Evolutionary conservation across 2,888 invertebrate species (phyloP), one percentile per base, ranked within the genome.

Genomic region (Lomographa bimaculata): DNA sequence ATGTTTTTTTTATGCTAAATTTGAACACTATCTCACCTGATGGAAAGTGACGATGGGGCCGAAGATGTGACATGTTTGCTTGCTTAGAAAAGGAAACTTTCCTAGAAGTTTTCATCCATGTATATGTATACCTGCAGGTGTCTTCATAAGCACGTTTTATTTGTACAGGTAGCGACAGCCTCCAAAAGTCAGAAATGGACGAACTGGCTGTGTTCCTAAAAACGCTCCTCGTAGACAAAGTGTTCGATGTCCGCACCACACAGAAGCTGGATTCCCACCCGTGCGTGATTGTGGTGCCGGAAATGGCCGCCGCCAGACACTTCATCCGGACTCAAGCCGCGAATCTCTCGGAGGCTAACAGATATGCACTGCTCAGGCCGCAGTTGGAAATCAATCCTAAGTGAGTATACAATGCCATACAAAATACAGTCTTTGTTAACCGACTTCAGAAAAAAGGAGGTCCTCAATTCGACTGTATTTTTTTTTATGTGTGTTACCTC

Each of bases 271-370:
- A 96, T 58, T 91, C 92, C 1, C 97, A 99, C 85, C 98, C 99
- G 0, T 98, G 98, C 73, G 96, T 98, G 0, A 92, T 99, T 1
- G 97, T 97, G 0, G 97, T 98, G 0, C 96, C 96, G 55, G 98
- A 99, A 83, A 98, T 98, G 97, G 98, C 97, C 0, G 96, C 97
- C 1, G 98, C 98, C 0, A 90, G 99, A 25, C 98, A 98, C 79
- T 98, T 98, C 67, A 93, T 98, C 35, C 92, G 96, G 35, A 97
- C 97, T 0, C 96, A 97, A 64, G 94, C 97, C 33, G 93, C 94
- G 56, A 92, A 92, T 60, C 76, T 96, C 36, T 92, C 94, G 0
- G 97, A 98, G 60, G 97, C 97, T 61, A 94, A 95, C 70, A 92
- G 96, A 64, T 97, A 94, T 68, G 94, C 95, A 0, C 79, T 98